These are phyloP conservation scores for Allacma fusca DNA, from an alignment of 2,888 invertebrate genomes.

Conservation along the genomic window DNA sequence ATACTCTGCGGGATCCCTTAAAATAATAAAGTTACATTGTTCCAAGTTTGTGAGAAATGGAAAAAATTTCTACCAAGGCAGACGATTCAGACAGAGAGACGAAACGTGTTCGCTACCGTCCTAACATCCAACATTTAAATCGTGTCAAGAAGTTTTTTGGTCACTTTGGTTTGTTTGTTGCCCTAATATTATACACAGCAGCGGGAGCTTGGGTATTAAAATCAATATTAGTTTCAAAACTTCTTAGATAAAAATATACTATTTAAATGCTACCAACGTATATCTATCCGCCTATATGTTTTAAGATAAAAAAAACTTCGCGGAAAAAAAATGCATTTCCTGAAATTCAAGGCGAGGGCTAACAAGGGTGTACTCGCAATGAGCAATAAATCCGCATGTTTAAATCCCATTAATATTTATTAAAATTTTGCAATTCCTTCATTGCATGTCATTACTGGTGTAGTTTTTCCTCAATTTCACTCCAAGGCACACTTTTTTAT, in stretches of 20 bases:
- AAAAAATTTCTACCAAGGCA: background rate
- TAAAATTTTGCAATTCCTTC: constrained; percentile 8
- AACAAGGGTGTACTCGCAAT: no score
- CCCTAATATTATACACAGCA: constrained; percentile 68
- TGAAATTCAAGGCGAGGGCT: no score
- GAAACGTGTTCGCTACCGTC: constrained; percentile 20
- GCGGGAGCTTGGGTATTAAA: constrained; percentile 74
- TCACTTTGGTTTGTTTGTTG: constrained; percentile 77
- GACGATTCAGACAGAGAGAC: background rate
- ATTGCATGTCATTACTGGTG: constrained; percentile 8
- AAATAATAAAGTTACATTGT: no score
- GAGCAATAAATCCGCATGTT: background rate
- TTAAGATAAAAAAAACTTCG: no score
- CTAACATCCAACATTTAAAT: constrained; percentile 34
- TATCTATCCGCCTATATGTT: no score
- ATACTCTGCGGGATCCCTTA: no score
- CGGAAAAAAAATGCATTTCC: no score
- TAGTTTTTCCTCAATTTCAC: background rate
- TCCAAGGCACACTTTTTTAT: background rate
- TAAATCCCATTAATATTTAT: background rate
- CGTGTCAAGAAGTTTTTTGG: constrained; percentile 66
- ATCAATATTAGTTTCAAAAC: no score
- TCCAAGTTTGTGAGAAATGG: no score
- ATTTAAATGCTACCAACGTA: background rate
- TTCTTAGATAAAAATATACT: constrained; percentile 41